Conservation (phyloP, 2,797 vertebrate species). For the Coccyzus lansbergi region DNA sequence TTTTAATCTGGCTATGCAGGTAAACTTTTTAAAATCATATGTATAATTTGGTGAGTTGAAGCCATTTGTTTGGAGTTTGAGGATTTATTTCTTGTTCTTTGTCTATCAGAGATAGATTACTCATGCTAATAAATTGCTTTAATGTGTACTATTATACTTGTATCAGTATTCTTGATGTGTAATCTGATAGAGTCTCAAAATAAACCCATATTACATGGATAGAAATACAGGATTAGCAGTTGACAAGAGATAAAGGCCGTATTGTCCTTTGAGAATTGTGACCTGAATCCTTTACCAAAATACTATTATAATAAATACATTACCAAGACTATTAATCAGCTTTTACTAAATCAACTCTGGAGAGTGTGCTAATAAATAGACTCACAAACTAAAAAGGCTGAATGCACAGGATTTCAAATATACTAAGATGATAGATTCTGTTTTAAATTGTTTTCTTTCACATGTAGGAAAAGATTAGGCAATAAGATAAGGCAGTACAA, state of each 20-base stretch:
- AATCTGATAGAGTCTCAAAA: constrained; percentile 34
- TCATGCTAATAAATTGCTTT: neutral
- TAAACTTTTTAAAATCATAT: neutral
- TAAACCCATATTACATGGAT: neutral
- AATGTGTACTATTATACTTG: neutral
- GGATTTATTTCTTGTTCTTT: neutral
- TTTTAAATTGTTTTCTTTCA: neutral
- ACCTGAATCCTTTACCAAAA: constrained; percentile 21
- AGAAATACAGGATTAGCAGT: constrained; percentile 25
- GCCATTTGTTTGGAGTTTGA: neutral
- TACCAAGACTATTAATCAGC: neutral
- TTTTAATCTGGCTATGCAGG: neutral
- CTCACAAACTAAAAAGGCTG: neutral
- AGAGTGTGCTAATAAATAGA: neutral
- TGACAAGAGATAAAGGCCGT: constrained; percentile 23
- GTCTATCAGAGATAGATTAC: neutral
- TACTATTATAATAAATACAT: neutral
- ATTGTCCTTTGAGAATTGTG: constrained; percentile 1
- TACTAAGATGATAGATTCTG: neutral
- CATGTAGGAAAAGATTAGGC: neutral
- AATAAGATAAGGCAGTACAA: neutral
- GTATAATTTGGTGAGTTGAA: neutral
- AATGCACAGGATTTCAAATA: neutral
- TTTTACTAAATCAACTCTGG: constrained; percentile 21
- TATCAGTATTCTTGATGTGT: neutral